Base-by-base conservation (phyloP, 2,888 invertebrate species). In the Stenichneumon culpator region DNA sequence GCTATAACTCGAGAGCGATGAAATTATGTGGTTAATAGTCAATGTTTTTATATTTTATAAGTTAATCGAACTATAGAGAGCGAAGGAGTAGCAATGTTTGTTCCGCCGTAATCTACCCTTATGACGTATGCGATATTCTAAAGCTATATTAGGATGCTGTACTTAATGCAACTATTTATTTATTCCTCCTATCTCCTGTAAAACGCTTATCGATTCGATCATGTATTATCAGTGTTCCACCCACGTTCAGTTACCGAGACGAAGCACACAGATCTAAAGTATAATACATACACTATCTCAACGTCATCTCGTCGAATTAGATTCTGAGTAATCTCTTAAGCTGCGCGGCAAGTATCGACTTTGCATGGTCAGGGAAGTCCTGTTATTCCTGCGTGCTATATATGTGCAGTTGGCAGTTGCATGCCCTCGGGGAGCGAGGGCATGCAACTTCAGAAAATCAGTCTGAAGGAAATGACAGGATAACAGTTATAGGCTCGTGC, bases 361-460 rank as follows among this genome's bases (percentile, higher is more conserved):
- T 47, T 65, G 5, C 50, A 28, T 63, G 0, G 60, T 63, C 74
- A 11, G 50, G 14, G 44, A 19, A 22, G 77, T 78, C 54, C 77
- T 68, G 77, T 78, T 78, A 78, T 57, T 57, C 25, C 54, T 36
- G 39, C 9, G 16, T 68, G 16, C 54, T 54, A 50, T 78, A 54
- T 22, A 36, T 54, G 14, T 47, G 50, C 22, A 32, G 54, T 68
- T 78, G 39, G 36, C 54, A 54, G 19, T 78, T 44, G 77, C 52
- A 54, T 67, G 36, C 50, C 65, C 52, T 32, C 32, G 22, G 11
- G 19, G 50, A 22, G 36, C 22, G 63, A 65, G n/a, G n/a, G n/a
- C n/a, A n/a, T n/a, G n/a, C n/a, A n/a, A 63, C 25, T 50, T 32
- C 47, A 44, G 6, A 73, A 63, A 73, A 63, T 28, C 47, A 73